Base-by-base conservation (phyloP, 2,113 vertebrate genomes). In the Todiramphus saurophagus region DNA sequence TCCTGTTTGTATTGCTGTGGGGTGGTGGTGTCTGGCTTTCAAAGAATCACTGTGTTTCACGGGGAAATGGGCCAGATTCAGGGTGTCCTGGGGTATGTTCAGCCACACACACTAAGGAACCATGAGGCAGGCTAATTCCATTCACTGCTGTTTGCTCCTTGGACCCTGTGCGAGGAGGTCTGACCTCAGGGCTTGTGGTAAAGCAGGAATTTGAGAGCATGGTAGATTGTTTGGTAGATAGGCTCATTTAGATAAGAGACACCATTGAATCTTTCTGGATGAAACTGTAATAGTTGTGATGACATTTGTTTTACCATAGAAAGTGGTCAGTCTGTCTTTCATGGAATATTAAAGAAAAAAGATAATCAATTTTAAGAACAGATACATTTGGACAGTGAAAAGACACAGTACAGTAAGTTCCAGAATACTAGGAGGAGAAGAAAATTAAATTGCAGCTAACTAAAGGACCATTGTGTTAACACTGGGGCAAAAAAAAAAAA, bases 281-380 rank as follows among this genome's bases (percentile, higher is more conserved):
- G 69, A 73, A 93, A 59, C 56, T 39, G 27, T 56, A 89, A 51
- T 31, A 37, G 64, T n/a, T 86, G 51, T 77, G 72, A 59, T 86
- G 75, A 73, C 59, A 17, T 94, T 90, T 89, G 43, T 78, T 94
- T 91, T 89, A 35, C 73, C 24, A 35, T 48, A 33, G 51, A 33
- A 93, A 84, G n/a, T 74, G 43, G 39, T 55, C 0, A 0, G 11
- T 75, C 60, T 63, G 31, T 80, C 59, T 90, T 78, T 75, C 51
- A 16, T 70, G 56, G 64, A 70, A 31, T 83, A 80, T 72, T 67
- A 67, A 94, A 59, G 51, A 25, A 60, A 7, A 83, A 69, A 86
- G 68, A 31, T 41, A 81, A 77, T 74, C 39, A 72, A 18, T 92
- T 94, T 91, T 89, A 70, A 94, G 81, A 96, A 16, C 31, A 74